A percentile compares a stretch with the other conserved stretches of the same genome.
Evolutionary conservation across 2,888 invertebrate genomes (phyloP).

Genomic region (Argyresthia albistria): DNA sequence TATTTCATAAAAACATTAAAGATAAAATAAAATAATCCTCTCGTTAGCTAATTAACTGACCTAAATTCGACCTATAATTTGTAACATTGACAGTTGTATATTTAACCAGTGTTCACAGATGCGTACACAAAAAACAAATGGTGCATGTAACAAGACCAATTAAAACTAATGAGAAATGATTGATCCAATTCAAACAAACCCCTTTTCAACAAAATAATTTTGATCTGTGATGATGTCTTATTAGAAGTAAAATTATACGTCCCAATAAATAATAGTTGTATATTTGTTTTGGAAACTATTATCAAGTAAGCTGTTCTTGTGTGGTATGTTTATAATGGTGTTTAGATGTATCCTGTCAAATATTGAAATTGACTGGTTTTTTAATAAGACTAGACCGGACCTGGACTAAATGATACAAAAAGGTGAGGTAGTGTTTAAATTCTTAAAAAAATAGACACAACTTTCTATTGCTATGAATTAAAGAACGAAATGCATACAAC

Average conservation of each 20-base stretch:
- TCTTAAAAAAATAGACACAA: too few relatives aligned
- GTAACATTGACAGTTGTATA: too few relatives aligned
- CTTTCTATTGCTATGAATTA: too few relatives aligned
- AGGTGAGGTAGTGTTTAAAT: too few relatives aligned
- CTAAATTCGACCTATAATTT: too few relatives aligned
- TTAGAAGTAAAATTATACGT: constrained; percentile 50
- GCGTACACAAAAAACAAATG: neutral
- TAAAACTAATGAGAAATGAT: constrained; percentile 55
- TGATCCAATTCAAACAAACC: constrained; percentile 39
- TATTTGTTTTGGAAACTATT: neutral
- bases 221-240: constrained; percentile 44
- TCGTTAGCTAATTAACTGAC: constrained; percentile 6
- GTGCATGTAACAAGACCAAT: constrained; percentile 49
- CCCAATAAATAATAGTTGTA: constrained; percentile 15
- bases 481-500: too few relatives aligned
- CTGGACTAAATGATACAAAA: too few relatives aligned
- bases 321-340: neutral
- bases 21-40: neutral
- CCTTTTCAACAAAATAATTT: constrained; percentile 45
- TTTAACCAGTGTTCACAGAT: neutral
- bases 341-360: constrained; percentile 21
- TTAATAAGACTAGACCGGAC: too few relatives aligned
- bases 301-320: neutral
- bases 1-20: too few relatives aligned
- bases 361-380: too few relatives aligned